A percentile compares a stretch with the other conserved stretches of the same genome.
phyloP scores from a whole-genome alignment of 1,140 invertebrate species.

The Panulirus ornatus region DNA sequence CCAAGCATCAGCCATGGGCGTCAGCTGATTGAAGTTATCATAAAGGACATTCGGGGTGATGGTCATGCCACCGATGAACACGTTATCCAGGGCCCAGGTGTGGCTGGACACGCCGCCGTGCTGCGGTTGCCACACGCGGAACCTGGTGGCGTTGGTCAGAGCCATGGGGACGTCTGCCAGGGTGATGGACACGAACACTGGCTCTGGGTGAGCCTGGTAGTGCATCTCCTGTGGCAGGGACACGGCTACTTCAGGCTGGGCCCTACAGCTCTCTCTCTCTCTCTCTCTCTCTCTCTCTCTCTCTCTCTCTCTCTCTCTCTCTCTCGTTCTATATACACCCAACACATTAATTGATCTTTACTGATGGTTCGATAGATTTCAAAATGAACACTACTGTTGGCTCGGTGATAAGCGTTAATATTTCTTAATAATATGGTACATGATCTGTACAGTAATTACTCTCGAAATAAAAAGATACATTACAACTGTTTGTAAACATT shows the following conservation, averaged over 20 bases:
- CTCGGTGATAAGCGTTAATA: too few species aligned
- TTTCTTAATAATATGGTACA: too few species aligned
- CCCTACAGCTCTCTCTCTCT: neutral
- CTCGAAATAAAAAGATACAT: too few species aligned
- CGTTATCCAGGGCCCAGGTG: constrained; percentile 79
- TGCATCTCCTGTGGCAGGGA: constrained; percentile 78
- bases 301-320: neutral
- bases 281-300: neutral
- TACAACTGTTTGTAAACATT: too few species aligned
- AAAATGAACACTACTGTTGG: too few species aligned
- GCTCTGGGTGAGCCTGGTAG: constrained; percentile 76
- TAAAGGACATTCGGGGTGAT: constrained; percentile 78
- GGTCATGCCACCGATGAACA: constrained; percentile 78
- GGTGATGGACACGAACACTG: constrained; percentile 76
- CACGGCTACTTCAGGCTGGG: neutral
- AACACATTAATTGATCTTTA: too few species aligned
- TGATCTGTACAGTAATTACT: too few species aligned
- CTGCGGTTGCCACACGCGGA: constrained; percentile 79
- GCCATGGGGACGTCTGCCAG: constrained; percentile 71
- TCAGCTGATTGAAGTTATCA: constrained; percentile 77
- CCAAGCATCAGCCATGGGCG: constrained; percentile 77
- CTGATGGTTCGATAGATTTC: too few species aligned
- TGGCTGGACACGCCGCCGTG: constrained; percentile 77
- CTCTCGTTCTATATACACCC: too few species aligned
- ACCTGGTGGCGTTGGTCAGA: constrained; percentile 78